Base-by-base conservation (phyloP, 2,888 invertebrate genomes). In the Pyrrhia umbra region DNA sequence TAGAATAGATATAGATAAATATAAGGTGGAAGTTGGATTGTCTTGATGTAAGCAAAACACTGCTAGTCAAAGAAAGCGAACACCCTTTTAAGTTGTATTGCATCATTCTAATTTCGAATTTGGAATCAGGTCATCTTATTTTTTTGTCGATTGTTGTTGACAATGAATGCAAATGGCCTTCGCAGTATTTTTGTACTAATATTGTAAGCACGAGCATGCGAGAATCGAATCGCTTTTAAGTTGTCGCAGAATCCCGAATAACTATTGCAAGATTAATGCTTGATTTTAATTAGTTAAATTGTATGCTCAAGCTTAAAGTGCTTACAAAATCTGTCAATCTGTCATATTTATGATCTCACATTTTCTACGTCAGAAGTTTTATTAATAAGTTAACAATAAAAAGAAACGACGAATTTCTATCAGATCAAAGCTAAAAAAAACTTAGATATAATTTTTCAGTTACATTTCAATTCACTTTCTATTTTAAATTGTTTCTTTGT, bases 51-150 rank as follows among this genome's bases (percentile, higher is more conserved):
- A n/a, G n/a, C n/a, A n/a, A n/a, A n/a, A n/a, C n/a, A n/a, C n/a
- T n/a, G n/a, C 8, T 13, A 2, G 13, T 10, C 1, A 30, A 30
- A 30, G 13, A 30, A 30, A 30, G 13, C 13, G 13, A 30, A 2
- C 30, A 30, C 13, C 10, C 30, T 18, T 16, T 18, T 40, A n/a
- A n/a, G 18, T 4, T 16, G 40, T 40, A 16, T 34, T 1, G 5
- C n/a, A 34, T n/a, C 13, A 34, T 16, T 39, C 16, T 40, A 40
- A 40, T 40, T 40, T 40, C 16, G 16, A 40, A n/a, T n/a, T n/a
- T 9, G n/a, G 40, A 15, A 55, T 49, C 34, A 9, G 30, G 46
- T 46, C 9, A 20, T 45, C 23, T 34, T 30, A 30, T 30, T 46
- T 45, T 15, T n/a, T 10, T 21, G 2, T 46, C 21, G 16, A 46